Evolutionary conservation across 2,888 invertebrate species (phyloP), one percentile per base, ranked within the genome.

Genomic region (Palloptera scutellata): DNA sequence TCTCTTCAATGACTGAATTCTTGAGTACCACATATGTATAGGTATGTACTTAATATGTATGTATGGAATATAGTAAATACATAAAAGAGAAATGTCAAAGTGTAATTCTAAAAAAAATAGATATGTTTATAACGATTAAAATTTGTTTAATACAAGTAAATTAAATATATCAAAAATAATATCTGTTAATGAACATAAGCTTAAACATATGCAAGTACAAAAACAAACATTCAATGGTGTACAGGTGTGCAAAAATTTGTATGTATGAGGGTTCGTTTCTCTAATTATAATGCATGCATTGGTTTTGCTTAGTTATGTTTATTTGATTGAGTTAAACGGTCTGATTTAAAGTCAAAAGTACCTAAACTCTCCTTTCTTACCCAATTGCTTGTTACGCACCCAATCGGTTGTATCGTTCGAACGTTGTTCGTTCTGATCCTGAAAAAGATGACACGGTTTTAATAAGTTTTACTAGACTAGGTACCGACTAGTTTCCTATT

Each of bases 321-420:
- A n/a, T n/a, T n/a, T n/a, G n/a, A n/a, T n/a, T n/a, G n/a, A n/a
- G n/a, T n/a, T n/a, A n/a, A 60, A 66, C 64, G 10, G 42, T 20
- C 43, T 55, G 42, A 67, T 30, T 30, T 52, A 55, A 55, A 52
- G 55, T 88, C 90, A 95, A 88, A 95, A 95, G 87, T 96, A 96
- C 86, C 95, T 90, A 86, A 95, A 95, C 89, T 95, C 95, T 86
- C 95, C 95, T 89, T 95, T 95, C 89, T 95, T 95, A 87, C 95
- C 95, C 83, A 93, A 90, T 76, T 94, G 89, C 84, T 95, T 94
- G 83, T 93, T 92, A 79, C 92, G 91, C 77, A 94, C 91, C 92
- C 94, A 93, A 84, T 95, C 94, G 15, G 92, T 90, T 63, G 91
- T 89, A 63, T 89, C 91, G 54, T 88, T 87, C 54, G 87, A 86